Evolutionary conservation across 2,888 invertebrate genomes (phyloP).

Genomic region (Cynaeus angustus): DNA sequence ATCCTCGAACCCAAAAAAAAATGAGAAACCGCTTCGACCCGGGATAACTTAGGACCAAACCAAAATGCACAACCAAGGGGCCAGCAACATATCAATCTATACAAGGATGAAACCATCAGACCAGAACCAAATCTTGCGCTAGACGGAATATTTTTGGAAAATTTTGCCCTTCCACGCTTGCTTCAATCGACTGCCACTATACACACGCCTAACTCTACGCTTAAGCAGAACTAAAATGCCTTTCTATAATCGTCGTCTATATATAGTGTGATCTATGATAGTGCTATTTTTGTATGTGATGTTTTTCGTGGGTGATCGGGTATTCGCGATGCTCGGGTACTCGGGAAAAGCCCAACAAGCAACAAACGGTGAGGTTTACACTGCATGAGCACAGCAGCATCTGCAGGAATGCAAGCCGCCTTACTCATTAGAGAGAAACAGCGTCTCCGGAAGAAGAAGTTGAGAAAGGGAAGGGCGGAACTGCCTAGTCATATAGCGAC

Average conservation of each 20-base stretch:
- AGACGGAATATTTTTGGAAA: constrained; percentile 36
- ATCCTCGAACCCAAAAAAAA: constrained; percentile 57
- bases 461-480: constrained; percentile 83
- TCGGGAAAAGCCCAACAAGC: neutral
- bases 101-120: constrained; percentile 28
- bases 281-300: constrained; percentile 39
- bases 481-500: constrained; percentile 92
- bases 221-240: constrained; percentile 43
- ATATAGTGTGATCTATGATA: constrained; percentile 24
- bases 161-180: constrained; percentile 47
- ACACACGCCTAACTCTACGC: constrained; percentile 46
- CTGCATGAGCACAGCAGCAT: constrained; percentile 72
- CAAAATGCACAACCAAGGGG: constrained; percentile 57
- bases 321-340: constrained; percentile 25
- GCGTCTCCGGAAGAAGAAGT: constrained; percentile 88
- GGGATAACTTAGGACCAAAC: constrained; percentile 62
- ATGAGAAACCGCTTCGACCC: constrained; percentile 67
- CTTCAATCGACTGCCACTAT: constrained; percentile 47
- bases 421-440: constrained; percentile 93
- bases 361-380: constrained; percentile 37
- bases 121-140: constrained; percentile 23
- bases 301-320: constrained; percentile 10
- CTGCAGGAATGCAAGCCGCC: constrained; percentile 93
- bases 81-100: constrained; percentile 54
- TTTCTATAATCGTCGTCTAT: constrained; percentile 34